phyloP scores from a whole-genome alignment of 2,797 vertebrate genomes.

The Rhinoraja longicauda region DNA sequence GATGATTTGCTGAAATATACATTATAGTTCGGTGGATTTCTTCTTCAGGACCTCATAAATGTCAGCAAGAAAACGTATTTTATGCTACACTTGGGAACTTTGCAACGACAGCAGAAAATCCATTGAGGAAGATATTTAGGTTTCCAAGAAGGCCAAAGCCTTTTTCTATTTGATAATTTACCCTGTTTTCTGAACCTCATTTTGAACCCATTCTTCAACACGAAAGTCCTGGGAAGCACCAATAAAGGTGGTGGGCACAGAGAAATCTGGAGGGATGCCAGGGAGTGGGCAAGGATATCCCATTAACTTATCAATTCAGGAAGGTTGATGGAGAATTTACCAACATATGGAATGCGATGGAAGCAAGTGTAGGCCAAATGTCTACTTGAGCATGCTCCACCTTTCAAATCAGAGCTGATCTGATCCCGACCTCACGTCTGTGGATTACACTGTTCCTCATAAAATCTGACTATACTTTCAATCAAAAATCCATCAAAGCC shows the following conservation, averaged over 20 bases:
- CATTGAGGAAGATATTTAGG: neutral
- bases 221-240: neutral
- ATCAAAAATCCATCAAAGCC: no score
- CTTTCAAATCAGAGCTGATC: no score
- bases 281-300: neutral
- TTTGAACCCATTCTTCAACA: neutral
- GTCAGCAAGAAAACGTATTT: neutral
- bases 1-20: neutral
- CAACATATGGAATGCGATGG: neutral
- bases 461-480: no score
- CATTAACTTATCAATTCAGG: neutral
- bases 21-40: neutral
- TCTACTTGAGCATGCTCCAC: no score
- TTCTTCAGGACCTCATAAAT: neutral
- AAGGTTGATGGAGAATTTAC: neutral
- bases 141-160: neutral
- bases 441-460: no score
- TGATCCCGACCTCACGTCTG: no score
- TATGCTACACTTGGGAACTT: neutral
- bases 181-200: neutral
- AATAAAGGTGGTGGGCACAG: neutral
- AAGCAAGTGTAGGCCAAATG: no score
- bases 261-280: neutral
- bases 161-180: neutral
- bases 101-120: neutral